phyloP scores from a whole-genome alignment of 1,140 invertebrate genomes.

The Potamilus streckersoni region DNA sequence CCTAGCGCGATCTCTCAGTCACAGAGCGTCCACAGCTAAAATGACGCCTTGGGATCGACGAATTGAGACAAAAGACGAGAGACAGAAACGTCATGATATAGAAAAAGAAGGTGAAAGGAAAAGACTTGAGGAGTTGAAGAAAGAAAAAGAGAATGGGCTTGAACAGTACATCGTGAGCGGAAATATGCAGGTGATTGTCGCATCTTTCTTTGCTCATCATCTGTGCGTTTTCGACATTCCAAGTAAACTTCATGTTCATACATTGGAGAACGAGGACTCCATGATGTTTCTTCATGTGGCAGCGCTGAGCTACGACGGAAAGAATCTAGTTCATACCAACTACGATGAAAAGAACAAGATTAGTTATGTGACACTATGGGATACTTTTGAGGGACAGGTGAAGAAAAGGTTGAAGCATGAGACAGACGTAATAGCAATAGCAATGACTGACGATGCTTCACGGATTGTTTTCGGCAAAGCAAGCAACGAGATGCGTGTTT shows the following conservation, averaged over 20 bases:
- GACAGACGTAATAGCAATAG: constrained; percentile 60
- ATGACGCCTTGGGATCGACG: constrained; percentile 64
- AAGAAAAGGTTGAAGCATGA: constrained; percentile 62
- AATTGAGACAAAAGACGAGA: constrained; percentile 50
- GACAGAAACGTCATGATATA: constrained; percentile 43
- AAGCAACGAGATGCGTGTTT: constrained; percentile 60
- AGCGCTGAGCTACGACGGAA: constrained; percentile 56
- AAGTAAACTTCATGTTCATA: constrained; percentile 49
- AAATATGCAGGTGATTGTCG: constrained; percentile 60
- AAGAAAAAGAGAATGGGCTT: constrained; percentile 62
- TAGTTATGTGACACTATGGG: constrained; percentile 66
- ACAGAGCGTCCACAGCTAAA: constrained; percentile 36
- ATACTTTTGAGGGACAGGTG: constrained; percentile 54
- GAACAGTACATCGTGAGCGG: constrained; percentile 63
- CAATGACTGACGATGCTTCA: constrained; percentile 56
- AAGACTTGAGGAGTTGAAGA: constrained; percentile 49
- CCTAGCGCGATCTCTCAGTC: constrained; percentile 17
- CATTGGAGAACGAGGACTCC: constrained; percentile 57
- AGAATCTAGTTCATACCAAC: constrained; percentile 61
- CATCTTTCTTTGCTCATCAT: constrained; percentile 65
- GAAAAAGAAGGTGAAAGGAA: constrained; percentile 51
- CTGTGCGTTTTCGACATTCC: constrained; percentile 63
- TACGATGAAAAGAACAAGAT: constrained; percentile 65
- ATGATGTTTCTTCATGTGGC: constrained; percentile 62
- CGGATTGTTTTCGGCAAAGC: constrained; percentile 60